Base-by-base conservation (phyloP, 2,888 invertebrate species). In the Opisthograptis luteolata region DNA sequence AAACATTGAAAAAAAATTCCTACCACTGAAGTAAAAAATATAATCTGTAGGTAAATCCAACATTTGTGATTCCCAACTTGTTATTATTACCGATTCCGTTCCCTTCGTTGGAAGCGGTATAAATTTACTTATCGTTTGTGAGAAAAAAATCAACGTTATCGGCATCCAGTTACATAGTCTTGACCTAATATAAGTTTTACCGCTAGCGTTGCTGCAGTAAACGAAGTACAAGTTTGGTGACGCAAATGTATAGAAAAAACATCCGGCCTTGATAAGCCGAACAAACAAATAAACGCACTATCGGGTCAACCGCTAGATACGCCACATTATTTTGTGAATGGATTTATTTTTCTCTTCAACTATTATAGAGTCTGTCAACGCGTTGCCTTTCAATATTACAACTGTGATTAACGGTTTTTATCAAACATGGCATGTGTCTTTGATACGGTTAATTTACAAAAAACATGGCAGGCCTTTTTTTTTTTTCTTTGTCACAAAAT, bases 231-330 rank as follows among this genome's bases (percentile, higher is more conserved):
- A 80, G 71, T 82, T 82, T 82, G 76, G 80, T 87, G 84, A 82
- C 84, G 81, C 83, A 86, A 85, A 88, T 86, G 77, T 87, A 87
- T 85, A 86, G 81, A 89, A 90, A 88, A 89, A 89, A 90, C 89
- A 90, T 90, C 89, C 89, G 89, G 89, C 81, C 83, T 82, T 87
- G 89, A 90, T 90, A 90, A 90, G 85, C 79, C 74, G 79, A 81
- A 85, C 88, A 86, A 87, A 89, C 87, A 90, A 89, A 88, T 76
- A 89, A 87, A 80, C 81, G 69, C 80, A 83, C 82, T 90, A 90
- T 88, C 88, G 80, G 85, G 82, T 83, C 87, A 86, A 79, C 81
- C 80, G 81, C 84, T 85, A 86, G 85, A 87, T 86, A 89, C 73
- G 81, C 71, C 73, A 76, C 69, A 73, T 73, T 79, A 72, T 79